Conservation (phyloP, 1,140 invertebrate genomes). For the Hylaeus volcanicus region DNA sequence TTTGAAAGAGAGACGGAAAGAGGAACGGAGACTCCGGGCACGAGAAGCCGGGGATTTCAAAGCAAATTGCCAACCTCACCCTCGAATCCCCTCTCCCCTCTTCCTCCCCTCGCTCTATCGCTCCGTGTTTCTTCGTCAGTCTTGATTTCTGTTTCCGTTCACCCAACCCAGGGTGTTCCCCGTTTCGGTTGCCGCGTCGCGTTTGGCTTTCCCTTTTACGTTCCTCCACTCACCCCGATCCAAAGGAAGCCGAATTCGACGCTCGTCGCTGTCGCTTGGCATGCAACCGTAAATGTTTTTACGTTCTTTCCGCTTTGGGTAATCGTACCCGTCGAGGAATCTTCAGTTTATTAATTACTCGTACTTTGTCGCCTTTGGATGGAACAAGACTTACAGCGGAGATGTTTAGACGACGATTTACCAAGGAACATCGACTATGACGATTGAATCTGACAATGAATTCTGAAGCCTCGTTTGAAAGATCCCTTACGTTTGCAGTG, state of each 20-base stretch:
- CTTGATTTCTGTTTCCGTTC: constrained; percentile 36
- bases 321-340: neutral
- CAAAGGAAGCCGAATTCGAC: constrained; percentile 13
- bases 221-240: neutral
- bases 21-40: constrained; percentile 19
- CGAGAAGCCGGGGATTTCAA: constrained; percentile 54
- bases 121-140: constrained; percentile 34
- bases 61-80: constrained; percentile 66
- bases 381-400: too few species aligned
- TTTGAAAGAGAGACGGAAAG: constrained; percentile 30
- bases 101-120: constrained; percentile 25
- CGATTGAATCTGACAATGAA: too few species aligned
- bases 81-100: constrained; percentile 40
- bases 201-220: constrained; percentile 31
- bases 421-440: too few species aligned
- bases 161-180: neutral
- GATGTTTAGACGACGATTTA: too few species aligned
- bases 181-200: constrained; percentile 26
- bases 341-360: constrained; percentile 17
- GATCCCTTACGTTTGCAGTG: too few species aligned
- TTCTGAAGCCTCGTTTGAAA: too few species aligned
- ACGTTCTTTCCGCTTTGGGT: constrained; percentile 6
- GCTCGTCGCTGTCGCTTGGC: neutral
- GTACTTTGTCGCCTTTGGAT: neutral
- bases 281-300: constrained; percentile 22